Conservation (phyloP, 1,140 invertebrate species). For the Musca vetustissima region DNA sequence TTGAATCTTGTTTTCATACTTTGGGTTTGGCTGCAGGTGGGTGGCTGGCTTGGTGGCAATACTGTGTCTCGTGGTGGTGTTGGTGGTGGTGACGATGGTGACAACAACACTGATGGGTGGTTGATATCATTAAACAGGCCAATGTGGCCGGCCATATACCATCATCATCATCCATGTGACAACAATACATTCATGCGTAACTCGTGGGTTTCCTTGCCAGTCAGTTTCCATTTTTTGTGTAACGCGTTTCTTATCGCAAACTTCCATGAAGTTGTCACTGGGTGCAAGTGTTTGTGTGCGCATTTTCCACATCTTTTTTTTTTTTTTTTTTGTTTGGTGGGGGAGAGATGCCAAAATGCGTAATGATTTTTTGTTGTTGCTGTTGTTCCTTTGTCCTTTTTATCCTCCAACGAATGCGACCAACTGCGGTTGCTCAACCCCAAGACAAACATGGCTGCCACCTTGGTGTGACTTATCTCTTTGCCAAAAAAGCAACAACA, state of each 20-base stretch:
- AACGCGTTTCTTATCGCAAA: slow-evolving; percentile 4
- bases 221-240: not conserved
- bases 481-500: no score
- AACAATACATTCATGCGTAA: not conserved
- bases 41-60: not conserved
- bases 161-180: not conserved
- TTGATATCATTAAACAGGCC: not conserved
- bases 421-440: slow-evolving; percentile 23
- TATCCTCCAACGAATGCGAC: not conserved
- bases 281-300: no score
- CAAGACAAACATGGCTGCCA: not conserved
- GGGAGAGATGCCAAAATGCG: not conserved
- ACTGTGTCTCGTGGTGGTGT: no score
- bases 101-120: not conserved
- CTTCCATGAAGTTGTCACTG: not conserved
- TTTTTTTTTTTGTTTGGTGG: not conserved
- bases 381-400: not conserved
- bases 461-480: no score
- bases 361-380: not conserved
- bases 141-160: not conserved
- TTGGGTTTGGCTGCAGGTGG: slow-evolving; percentile 4
- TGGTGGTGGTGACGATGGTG: not conserved
- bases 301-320: no score
- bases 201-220: not conserved
- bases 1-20: not conserved